Conservation (phyloP, 2,797 vertebrate genomes). For the Megaceryle alcyon region DNA sequence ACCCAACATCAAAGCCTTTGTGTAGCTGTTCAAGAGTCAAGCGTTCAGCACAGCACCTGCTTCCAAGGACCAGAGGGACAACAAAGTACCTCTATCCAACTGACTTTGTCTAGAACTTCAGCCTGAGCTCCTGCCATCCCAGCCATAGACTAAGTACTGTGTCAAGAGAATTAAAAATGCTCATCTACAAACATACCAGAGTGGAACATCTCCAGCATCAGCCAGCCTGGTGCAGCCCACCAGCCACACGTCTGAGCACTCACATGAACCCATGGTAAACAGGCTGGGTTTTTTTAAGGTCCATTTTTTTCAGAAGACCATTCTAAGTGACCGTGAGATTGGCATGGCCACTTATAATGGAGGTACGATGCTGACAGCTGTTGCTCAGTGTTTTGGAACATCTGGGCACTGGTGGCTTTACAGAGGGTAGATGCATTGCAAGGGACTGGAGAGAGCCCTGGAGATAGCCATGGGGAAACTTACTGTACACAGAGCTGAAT, state of each 20-base stretch:
- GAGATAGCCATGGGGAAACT: neutral
- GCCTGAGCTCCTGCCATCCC: neutral
- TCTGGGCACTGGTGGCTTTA: neutral
- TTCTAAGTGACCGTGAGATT: neutral
- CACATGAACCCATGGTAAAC: neutral
- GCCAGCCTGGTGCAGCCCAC: neutral
- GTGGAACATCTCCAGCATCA: neutral
- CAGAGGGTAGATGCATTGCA: neutral
- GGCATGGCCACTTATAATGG: neutral
- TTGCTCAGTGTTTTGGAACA: neutral
- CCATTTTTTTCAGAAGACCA: neutral
- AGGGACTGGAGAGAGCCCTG: neutral
- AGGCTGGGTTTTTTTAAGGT: fast-evolving
- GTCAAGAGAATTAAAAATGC: neutral
- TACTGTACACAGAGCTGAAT: neutral
- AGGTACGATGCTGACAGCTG: neutral
- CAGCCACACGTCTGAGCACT: neutral
- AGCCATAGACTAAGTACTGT: neutral
- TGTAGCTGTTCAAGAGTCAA: neutral
- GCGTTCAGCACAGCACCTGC: neutral
- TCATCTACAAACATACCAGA: neutral
- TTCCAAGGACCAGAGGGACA: neutral
- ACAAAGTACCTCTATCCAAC: neutral
- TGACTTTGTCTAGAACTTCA: neutral
- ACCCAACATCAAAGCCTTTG: neutral